phyloP scores from a whole-genome alignment of 2,888 invertebrate species.

The Tetropium fuscum region DNA sequence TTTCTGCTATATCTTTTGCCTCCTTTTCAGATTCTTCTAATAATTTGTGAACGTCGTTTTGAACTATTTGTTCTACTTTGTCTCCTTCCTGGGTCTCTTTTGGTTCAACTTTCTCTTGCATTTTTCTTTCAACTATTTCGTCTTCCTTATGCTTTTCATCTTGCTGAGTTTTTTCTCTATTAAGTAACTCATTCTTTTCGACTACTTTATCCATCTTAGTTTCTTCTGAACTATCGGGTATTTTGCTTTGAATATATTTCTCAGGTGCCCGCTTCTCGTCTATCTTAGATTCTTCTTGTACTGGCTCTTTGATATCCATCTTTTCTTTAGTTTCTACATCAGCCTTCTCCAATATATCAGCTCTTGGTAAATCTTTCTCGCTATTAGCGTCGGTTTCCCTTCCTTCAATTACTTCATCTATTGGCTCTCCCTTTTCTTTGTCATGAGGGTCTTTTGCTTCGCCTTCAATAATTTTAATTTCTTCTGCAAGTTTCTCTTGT shows the following conservation, averaged over 20 bases:
- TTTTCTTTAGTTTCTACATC: conserved; percentile 41
- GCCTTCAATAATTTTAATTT: background rate
- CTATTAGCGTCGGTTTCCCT: background rate
- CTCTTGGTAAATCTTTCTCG: background rate
- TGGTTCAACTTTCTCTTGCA: conserved; percentile 5
- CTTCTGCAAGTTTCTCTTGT: background rate
- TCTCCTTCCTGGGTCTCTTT: too few relatives aligned
- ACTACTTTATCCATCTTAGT: background rate
- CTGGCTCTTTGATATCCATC: conserved; percentile 19
- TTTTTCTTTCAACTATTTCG: background rate
- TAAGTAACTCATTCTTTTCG: background rate
- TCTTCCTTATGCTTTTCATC: background rate
- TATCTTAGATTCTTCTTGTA: conserved; percentile 9
- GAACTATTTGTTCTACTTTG: too few relatives aligned
- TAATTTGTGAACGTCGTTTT: too few relatives aligned
- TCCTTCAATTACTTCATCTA: background rate
- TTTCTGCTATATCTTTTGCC: background rate
- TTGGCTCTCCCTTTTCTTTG: too few relatives aligned
- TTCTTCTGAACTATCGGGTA: background rate
- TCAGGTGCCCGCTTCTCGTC: conserved; percentile 29
- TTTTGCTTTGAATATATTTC: too few relatives aligned
- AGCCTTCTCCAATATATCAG: conserved; percentile 37
- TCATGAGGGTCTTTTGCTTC: too few relatives aligned
- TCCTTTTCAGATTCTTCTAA: too few relatives aligned
- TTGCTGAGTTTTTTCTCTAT: background rate